Conservation (phyloP, 1,140 invertebrate genomes). For the Anagrus nilaparvatae region DNA sequence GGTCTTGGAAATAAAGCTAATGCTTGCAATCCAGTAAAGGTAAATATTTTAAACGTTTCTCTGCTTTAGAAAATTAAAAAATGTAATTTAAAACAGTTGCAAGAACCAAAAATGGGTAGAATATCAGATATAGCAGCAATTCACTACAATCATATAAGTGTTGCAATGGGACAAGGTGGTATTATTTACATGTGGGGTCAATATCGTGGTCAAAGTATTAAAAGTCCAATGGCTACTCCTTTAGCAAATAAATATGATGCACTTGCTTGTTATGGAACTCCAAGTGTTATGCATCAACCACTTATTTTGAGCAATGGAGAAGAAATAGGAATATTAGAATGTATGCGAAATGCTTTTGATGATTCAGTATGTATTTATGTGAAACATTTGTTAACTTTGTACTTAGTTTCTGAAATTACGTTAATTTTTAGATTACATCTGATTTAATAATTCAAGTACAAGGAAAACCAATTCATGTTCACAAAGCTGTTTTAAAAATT, state of each 20-base stretch:
- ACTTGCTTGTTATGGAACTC: slow-evolving; percentile 52
- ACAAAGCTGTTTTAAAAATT: slow-evolving; percentile 52
- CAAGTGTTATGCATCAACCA: slow-evolving; percentile 51
- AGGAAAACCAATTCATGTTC: slow-evolving; percentile 53
- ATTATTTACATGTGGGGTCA: slow-evolving; percentile 60
- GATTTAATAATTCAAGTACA: slow-evolving; percentile 55
- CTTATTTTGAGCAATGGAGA: slow-evolving; percentile 43
- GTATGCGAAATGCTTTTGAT: slow-evolving; percentile 49
- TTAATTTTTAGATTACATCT: slow-evolving; percentile 48
- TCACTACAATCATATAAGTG: slow-evolving; percentile 54
- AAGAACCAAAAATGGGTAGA: slow-evolving; percentile 35
- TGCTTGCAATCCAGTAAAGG: slow-evolving; percentile 44
- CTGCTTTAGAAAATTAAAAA: background rate
- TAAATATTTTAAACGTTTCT: slow-evolving; percentile 11
- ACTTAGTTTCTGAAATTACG: background rate
- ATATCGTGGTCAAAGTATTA: slow-evolving; percentile 51
- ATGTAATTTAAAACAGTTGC: slow-evolving; percentile 22
- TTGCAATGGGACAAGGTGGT: slow-evolving; percentile 50
- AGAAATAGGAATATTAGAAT: slow-evolving; percentile 39
- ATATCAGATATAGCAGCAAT: slow-evolving; percentile 54
- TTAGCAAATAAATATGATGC: slow-evolving; percentile 52
- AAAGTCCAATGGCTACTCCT: slow-evolving; percentile 45
- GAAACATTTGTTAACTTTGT: background rate
- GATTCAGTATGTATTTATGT: slow-evolving; percentile 43
- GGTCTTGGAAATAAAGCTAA: slow-evolving; percentile 52